phyloP scores from a whole-genome alignment of 1,140 invertebrate species.

The Zaprionus africanus region DNA sequence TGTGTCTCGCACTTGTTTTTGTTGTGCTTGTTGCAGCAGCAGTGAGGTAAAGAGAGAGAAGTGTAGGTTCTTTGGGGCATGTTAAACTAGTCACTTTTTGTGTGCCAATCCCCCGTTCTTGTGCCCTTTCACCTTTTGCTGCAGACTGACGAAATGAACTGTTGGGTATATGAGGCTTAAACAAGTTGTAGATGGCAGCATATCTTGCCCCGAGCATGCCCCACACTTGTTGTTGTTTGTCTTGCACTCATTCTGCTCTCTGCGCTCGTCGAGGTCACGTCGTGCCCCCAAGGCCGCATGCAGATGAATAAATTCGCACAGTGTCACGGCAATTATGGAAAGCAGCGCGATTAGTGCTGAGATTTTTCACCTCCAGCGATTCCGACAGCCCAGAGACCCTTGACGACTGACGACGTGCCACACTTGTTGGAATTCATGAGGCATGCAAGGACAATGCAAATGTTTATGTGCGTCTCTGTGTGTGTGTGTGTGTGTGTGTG shows the following conservation, averaged over 20 bases:
- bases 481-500: neutral
- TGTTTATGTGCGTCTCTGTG: constrained; percentile 18
- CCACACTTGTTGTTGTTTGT: constrained; percentile 2
- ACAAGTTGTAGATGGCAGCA: neutral
- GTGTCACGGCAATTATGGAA: constrained; percentile 83
- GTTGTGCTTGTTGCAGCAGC: neutral
- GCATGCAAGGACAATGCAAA: constrained; percentile 78
- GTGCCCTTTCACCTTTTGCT: neutral
- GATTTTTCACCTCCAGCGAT: constrained; percentile 79
- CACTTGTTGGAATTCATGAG: constrained; percentile 80
- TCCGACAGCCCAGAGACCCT: constrained; percentile 29
- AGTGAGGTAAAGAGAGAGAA: no score
- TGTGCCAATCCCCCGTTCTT: neutral
- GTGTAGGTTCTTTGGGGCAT: no score
- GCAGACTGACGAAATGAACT: neutral
- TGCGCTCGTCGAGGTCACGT: constrained; percentile 60
- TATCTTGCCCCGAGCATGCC: neutral
- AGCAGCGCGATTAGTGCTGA: constrained; percentile 82
- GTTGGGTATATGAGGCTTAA: neutral
- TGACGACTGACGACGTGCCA: constrained; percentile 46
- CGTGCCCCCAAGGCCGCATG: constrained; percentile 61
- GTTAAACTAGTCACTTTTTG: neutral
- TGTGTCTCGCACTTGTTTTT: neutral
- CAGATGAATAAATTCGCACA: constrained; percentile 83
- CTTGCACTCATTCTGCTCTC: neutral